phyloP scores from a whole-genome alignment of 2,113 vertebrate species.

The Alethe diademata region DNA sequence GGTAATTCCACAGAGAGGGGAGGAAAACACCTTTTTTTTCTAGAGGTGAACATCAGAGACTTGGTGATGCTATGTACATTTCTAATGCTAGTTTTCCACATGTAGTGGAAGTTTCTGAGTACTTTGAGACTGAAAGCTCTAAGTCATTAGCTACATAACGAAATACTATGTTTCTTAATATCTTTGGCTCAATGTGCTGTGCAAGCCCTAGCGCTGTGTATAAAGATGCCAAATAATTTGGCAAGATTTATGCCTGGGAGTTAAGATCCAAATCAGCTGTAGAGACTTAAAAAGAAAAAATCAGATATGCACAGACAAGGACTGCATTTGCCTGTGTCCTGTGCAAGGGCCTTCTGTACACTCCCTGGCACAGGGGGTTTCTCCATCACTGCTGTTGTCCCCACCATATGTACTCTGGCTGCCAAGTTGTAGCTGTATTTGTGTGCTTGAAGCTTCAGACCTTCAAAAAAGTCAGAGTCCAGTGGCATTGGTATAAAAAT shows the following conservation, averaged over 20 bases:
- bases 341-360: neutral
- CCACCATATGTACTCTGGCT: accelerated
- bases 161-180: constrained; percentile 3
- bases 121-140: neutral
- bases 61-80: accelerated
- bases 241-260: constrained; percentile 14
- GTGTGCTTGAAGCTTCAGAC: neutral
- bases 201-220: neutral
- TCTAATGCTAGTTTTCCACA: neutral
- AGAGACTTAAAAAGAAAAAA: neutral
- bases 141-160: neutral
- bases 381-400: neutral
- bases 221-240: constrained; percentile 33
- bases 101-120: neutral
- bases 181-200: neutral
- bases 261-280: constrained; percentile 10
- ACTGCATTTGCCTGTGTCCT: neutral
- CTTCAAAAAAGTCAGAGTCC: neutral
- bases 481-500: neutral
- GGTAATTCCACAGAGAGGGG: neutral
- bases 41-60: neutral
- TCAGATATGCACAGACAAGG: neutral
- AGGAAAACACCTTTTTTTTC: neutral
- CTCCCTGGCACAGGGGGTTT: neutral
- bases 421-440: neutral